These are phyloP conservation scores for Zosterops hypoxanthus DNA, from an alignment of 2,113 vertebrate species.

Conservation along the genomic window DNA sequence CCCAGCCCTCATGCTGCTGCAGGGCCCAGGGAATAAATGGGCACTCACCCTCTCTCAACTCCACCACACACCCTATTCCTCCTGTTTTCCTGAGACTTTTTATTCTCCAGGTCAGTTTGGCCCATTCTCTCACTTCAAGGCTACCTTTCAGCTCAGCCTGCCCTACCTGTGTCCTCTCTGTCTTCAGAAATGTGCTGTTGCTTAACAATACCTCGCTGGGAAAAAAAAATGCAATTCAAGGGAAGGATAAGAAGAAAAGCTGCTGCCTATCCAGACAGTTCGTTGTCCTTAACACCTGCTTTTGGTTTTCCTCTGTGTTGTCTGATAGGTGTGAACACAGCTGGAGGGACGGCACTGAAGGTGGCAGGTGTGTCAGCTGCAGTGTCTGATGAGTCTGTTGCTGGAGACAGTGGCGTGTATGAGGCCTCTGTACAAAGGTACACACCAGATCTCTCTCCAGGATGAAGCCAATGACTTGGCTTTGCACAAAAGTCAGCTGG, in stretches of 20 bases:
- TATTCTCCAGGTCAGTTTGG: not conserved
- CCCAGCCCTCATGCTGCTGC: not conserved
- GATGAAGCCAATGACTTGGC: not conserved
- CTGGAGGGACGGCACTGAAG: slow-evolving; percentile 75
- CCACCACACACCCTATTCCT: not conserved
- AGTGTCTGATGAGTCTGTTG: slow-evolving; percentile 94
- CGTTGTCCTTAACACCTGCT: not conserved
- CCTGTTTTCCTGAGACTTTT: not conserved
- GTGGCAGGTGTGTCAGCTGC: slow-evolving; percentile 91
- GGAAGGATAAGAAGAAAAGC: not conserved
- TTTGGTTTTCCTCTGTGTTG: slow-evolving; percentile 9
- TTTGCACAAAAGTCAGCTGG: not conserved
- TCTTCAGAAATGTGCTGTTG: not conserved
- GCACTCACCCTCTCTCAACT: not conserved
- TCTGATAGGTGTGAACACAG: slow-evolving; percentile 58
- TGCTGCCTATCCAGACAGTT: not conserved
- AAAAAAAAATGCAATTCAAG: not conserved
- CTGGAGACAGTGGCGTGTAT: slow-evolving; percentile 95
- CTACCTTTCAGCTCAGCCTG: not conserved
- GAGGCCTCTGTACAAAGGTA: slow-evolving; percentile 91
- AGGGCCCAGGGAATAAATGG: not conserved
- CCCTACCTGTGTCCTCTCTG: not conserved
- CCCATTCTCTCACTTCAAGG: not conserved
- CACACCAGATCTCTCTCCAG: not conserved
- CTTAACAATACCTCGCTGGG: not conserved